Base-by-base conservation (phyloP, 2,113 vertebrate species). In the Oreochromis niloticus region DNA sequence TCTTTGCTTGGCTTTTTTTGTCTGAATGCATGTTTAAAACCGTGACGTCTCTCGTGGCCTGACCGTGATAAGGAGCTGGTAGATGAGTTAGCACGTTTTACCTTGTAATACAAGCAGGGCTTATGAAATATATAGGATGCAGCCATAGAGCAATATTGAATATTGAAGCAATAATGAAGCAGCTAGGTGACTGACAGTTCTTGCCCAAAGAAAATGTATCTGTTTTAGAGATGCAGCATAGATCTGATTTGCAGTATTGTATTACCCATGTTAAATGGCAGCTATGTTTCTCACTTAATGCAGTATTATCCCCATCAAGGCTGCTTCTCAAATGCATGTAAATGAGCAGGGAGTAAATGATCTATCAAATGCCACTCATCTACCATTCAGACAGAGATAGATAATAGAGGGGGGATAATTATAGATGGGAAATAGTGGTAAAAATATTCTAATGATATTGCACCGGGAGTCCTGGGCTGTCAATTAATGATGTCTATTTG, bases 291-390 rank as follows among this genome's bases (percentile, higher is more conserved):
- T 75, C 86, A 84, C 59, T 89, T 88, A 55, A 88, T 91, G 61
- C 63, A 85, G 85, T 75, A 81, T 52, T 86, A 86, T 92, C 86
- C 83, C 88, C 85, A 55, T 93, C 91, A 90, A 86, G 92, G 85
- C 89, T 73, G 83, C 86, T 88, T 66, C 89, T 91, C 82, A 89
- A 87, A 92, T 90, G 84, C 91, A 94, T 93, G 91, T 89, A 91
- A 94, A 93, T 94, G 91, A 94, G 92, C 85, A 9, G 63, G 71
- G 88, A 92, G 89, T 93, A 91, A 95, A 90, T 89, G 93, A 94
- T 94, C 90, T 88, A 95, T 95, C 93, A 93, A 92, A 93, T 95
- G 94, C 93, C 93, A 94, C 90, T 93, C 91, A 92, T 93, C 88
- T 81, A 82, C 86, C 81, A 85, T 93, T 94, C 94, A 94, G 90